Conservation (phyloP, 1,140 invertebrate species). For the Hycleus cichorii region DNA sequence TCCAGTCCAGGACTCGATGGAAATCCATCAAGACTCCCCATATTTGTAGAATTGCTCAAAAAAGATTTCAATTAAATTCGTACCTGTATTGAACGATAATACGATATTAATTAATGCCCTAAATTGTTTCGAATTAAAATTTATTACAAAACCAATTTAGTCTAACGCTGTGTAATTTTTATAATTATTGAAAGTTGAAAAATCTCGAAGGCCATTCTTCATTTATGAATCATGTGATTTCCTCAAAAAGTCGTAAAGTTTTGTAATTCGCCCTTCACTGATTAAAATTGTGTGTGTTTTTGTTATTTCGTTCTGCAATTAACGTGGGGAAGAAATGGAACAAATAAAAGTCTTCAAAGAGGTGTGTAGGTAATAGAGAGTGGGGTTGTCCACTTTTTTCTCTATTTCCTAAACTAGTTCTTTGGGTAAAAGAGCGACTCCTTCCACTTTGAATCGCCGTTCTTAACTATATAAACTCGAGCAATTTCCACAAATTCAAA, state of each 20-base stretch:
- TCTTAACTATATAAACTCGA: conserved; percentile 13
- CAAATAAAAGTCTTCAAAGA: not conserved
- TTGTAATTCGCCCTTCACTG: conserved; percentile 8
- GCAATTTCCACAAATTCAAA: conserved; percentile 6
- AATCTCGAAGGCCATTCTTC: too few relatives aligned
- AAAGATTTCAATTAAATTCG: too few relatives aligned
- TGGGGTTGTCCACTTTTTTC: not conserved
- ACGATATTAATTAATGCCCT: too few relatives aligned
- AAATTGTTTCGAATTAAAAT: too few relatives aligned
- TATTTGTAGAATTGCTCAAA: too few relatives aligned
- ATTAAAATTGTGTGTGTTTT: not conserved
- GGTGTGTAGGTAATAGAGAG: not conserved
- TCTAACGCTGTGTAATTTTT: too few relatives aligned
- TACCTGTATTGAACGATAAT: too few relatives aligned
- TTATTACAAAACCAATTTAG: too few relatives aligned
- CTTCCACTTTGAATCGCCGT: conserved; percentile 5
- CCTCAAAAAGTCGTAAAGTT: conserved; percentile 5
- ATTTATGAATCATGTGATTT: conserved; percentile 1
- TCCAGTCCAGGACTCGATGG: too few relatives aligned
- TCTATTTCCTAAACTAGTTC: conserved; percentile 18
- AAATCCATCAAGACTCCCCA: too few relatives aligned
- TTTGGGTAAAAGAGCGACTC: conserved; percentile 16
- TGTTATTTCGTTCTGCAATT: conserved; percentile 2
- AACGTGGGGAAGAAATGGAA: not conserved
- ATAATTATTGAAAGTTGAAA: too few relatives aligned